phyloP scores from a whole-genome alignment of 2,113 vertebrate species.

The Illadopsis cleaveri region DNA sequence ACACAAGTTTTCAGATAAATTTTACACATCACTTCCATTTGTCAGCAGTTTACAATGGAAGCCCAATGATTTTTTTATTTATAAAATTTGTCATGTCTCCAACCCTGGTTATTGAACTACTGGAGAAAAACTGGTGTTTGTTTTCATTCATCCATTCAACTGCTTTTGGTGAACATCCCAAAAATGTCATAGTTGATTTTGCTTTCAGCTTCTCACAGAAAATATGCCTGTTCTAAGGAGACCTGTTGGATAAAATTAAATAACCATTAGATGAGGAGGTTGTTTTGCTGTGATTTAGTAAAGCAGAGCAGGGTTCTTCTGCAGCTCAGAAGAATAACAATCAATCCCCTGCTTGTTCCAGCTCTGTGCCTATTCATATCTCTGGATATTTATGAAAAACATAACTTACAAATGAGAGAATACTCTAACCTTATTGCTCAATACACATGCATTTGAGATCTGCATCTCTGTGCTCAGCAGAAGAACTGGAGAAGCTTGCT shows the following conservation, averaged over 20 bases:
- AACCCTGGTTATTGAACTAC: neutral
- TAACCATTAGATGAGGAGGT: neutral
- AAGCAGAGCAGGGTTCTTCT: neutral
- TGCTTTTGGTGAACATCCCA: neutral
- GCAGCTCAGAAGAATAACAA: neutral
- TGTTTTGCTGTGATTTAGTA: neutral
- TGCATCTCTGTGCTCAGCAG: neutral
- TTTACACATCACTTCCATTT: neutral
- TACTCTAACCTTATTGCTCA: neutral
- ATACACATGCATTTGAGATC: neutral
- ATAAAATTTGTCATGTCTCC: neutral
- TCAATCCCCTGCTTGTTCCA: neutral
- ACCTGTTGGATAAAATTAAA: constrained; percentile 13
- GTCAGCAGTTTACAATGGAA: neutral
- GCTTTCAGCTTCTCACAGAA: neutral
- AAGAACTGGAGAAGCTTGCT: neutral
- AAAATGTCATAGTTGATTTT: neutral
- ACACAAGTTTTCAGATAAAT: neutral
- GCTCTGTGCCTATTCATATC: neutral
- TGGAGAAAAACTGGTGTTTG: neutral
- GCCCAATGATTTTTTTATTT: neutral
- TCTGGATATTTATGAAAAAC: neutral
- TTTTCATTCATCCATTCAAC: neutral
- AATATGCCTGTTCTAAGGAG: neutral
- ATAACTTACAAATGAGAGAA: neutral